phyloP scores from a whole-genome alignment of 2,888 invertebrate genomes.

The Eristalis arbustorum region DNA sequence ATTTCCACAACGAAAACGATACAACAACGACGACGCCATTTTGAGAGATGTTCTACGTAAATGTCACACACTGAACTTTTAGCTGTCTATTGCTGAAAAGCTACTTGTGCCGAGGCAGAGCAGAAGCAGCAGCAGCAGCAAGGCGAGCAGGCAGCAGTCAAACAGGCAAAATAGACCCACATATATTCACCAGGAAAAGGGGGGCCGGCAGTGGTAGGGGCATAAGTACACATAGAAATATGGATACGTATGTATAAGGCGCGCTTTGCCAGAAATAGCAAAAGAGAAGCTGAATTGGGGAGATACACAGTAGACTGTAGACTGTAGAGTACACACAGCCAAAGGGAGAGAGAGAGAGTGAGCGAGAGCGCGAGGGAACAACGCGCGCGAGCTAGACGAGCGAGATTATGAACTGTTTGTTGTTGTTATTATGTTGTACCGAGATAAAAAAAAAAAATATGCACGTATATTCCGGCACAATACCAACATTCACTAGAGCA shows the following conservation, averaged over 20 bases:
- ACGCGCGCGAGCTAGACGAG: slow-evolving; percentile 52
- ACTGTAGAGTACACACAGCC: slow-evolving; percentile 1
- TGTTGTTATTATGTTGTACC: neutral
- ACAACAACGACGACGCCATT: slow-evolving; percentile 70
- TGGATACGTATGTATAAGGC: slow-evolving; percentile 55
- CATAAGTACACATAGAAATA: slow-evolving; percentile 42
- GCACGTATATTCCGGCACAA: neutral
- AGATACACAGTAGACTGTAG: slow-evolving; percentile 53
- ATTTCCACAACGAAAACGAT: slow-evolving; percentile 62
- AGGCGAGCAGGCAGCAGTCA: neutral
- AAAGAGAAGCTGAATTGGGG: slow-evolving; percentile 65
- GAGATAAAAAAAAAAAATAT: neutral
- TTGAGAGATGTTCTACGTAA: slow-evolving; percentile 71
- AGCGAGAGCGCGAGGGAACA: neutral
- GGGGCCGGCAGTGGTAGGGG: neutral
- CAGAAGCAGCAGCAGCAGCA: neutral
- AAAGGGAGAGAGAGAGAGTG: neutral
- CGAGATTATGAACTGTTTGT: neutral
- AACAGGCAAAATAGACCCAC: slow-evolving; percentile 51
- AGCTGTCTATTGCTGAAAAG: slow-evolving; percentile 70
- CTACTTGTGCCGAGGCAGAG: slow-evolving; percentile 57
- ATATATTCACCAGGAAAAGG: slow-evolving; percentile 18
- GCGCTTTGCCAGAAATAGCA: slow-evolving; percentile 68
- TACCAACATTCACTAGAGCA: neutral
- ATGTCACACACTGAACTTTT: slow-evolving; percentile 70